These are phyloP conservation scores for Leptoteleia sp. DNA, from an alignment of 1,140 invertebrate genomes.

Conservation along the genomic window DNA sequence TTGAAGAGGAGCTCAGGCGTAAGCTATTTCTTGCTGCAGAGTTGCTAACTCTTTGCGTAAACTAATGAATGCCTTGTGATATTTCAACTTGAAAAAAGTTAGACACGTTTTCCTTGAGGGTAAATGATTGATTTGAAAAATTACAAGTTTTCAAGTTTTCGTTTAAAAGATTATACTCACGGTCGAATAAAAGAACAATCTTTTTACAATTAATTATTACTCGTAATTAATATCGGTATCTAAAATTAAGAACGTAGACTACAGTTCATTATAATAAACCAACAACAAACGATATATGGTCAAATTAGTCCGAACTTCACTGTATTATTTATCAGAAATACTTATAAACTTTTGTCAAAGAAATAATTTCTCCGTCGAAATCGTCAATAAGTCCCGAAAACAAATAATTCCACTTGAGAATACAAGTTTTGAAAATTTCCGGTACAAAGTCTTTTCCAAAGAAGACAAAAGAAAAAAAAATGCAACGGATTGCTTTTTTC, in stretches of 20 bases:
- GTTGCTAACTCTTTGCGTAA: slow-evolving; percentile 32
- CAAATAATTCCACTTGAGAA: slow-evolving; percentile 16
- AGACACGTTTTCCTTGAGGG: slow-evolving; percentile 2
- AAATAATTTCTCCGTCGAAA: slow-evolving; percentile 7
- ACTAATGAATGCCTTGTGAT: slow-evolving; percentile 36
- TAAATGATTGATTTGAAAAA: slow-evolving; percentile 34
- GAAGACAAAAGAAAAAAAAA: slow-evolving; percentile 8
- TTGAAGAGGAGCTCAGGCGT: slow-evolving; percentile 17
- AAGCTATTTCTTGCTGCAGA: slow-evolving; percentile 23
- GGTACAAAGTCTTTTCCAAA: neutral
- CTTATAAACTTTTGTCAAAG: slow-evolving; percentile 8
- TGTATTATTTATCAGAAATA: slow-evolving; percentile 5
- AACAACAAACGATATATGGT: too few relatives aligned
- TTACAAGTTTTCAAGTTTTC: slow-evolving; percentile 14
- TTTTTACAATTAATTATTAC: slow-evolving; percentile 7
- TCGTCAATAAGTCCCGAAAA: slow-evolving; percentile 8
- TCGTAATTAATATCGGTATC: slow-evolving; percentile 14
- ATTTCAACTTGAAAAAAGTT: slow-evolving; percentile 30
- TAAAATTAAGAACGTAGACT: neutral
- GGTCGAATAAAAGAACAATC: slow-evolving; percentile 1
- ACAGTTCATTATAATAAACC: too few relatives aligned
- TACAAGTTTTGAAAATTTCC: slow-evolving; percentile 8
- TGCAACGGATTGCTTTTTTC: too few relatives aligned
- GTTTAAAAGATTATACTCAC: slow-evolving; percentile 4
- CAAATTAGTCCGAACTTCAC: too few relatives aligned